Conservation (phyloP, 2,888 invertebrate species). For the Phortica magna region DNA sequence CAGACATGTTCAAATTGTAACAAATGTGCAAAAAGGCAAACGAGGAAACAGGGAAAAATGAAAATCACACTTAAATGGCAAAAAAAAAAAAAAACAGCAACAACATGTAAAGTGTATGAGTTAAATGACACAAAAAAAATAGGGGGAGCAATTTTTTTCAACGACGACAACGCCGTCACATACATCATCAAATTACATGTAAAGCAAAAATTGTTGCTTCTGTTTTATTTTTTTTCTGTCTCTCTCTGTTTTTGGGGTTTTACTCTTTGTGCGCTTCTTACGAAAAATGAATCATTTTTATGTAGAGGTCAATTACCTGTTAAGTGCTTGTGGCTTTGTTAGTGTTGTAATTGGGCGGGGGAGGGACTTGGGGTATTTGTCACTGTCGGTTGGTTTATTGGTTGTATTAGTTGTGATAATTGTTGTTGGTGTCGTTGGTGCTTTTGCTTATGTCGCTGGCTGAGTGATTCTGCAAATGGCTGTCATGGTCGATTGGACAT, state of each 20-base stretch:
- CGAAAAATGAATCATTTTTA: slow-evolving; percentile 28
- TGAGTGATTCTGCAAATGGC: no score
- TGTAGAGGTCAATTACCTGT: slow-evolving; percentile 68
- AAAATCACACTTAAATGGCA: slow-evolving; percentile 42
- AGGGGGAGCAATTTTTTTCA: slow-evolving; percentile 6
- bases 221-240: slow-evolving; percentile 26
- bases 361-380: neutral
- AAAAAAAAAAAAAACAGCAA: slow-evolving; percentile 34
- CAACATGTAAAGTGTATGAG: slow-evolving; percentile 9
- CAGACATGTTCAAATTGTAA: slow-evolving; percentile 54
- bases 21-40: slow-evolving; percentile 56
- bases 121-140: slow-evolving; percentile 30
- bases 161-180: neutral
- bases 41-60: slow-evolving; percentile 32
- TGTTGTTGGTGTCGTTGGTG: neutral
- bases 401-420: neutral
- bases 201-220: slow-evolving; percentile 70
- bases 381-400: neutral
- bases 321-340: slow-evolving; percentile 20
- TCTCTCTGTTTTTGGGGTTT: neutral
- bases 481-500: no score
- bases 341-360: neutral
- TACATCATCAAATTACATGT: slow-evolving; percentile 59
- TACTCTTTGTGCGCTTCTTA: neutral
- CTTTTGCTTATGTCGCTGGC: neutral